Base-by-base conservation (phyloP, 2,888 invertebrate genomes). In the Diarsia dahlii region DNA sequence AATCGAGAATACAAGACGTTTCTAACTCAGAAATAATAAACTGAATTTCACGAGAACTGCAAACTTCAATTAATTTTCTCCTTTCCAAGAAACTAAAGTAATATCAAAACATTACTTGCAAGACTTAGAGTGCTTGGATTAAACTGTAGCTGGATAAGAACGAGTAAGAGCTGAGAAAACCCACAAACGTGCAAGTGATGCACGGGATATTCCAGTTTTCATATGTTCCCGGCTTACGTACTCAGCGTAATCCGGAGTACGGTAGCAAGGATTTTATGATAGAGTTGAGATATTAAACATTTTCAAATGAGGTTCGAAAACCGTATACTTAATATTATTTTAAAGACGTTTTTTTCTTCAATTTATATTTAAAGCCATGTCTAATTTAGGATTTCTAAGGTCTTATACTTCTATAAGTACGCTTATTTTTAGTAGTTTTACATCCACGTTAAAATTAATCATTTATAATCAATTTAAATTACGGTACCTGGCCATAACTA, bases 1-100 rank as follows among this genome's bases (percentile, higher is more conserved):
- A 60, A 60, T 68, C 0, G 6, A 1, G 28, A 23, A 20, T 15
- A 48, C 39, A 54, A 78, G 60, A 28, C n/a, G 1, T 62, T 68
- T 80, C 50, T 39, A 60, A 64, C 8, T 52, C 4, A 67, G 73
- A 67, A 71, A 78, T 71, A 73, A 82, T 82, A 68, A 64, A 68
- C 15, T 56, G 13, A 28, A 48, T 39, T 68, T 72, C 39, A 18
- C 64, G 39, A 74, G 34, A 76, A 15, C 45, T 68, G 56, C 39
- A 71, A 84, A 79, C 58, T 79, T 72, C 71, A 75, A 76, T 84
- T 84, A 80, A 69, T 84, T 71, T 84, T 54, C 50, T 69, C 67
- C 45, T 52, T 79, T 79, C 68, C 52, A 64, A 65, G 78, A 75
- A 70, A 71, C 46, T 50, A 74, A 56, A 72, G 52, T 73, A 65